Conservation (phyloP, 2,888 invertebrate genomes). For the Eucera pruinosa region DNA sequence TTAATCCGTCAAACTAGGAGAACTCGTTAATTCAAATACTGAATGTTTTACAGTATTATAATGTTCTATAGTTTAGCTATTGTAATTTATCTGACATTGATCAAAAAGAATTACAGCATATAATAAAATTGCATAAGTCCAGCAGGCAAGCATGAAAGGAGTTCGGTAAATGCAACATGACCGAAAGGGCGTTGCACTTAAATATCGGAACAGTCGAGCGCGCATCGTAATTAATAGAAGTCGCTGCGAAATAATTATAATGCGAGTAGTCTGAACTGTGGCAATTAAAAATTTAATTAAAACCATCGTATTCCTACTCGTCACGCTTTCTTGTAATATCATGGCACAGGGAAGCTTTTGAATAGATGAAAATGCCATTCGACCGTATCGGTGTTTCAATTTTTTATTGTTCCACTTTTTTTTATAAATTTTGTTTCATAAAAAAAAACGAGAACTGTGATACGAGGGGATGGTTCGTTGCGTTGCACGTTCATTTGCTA, state of each 20-base stretch:
- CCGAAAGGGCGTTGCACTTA: constrained; percentile 3
- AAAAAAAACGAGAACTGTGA: not conserved
- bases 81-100: not conserved
- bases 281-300: constrained; percentile 57
- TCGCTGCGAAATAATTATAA: constrained; percentile 17
- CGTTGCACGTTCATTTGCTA: not conserved
- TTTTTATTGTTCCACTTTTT: not conserved
- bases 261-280: constrained; percentile 14
- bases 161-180: not conserved
- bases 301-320: constrained; percentile 32
- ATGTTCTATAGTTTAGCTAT: too few species aligned
- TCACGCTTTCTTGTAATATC: constrained; percentile 49
- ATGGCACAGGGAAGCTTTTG: constrained; percentile 3
- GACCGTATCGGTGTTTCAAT: constrained; percentile 9
- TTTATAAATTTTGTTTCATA: not conserved
- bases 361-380: constrained; percentile 31
- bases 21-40: too few species aligned
- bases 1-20: too few species aligned
- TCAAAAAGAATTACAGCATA: not conserved
- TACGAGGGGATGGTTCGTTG: not conserved
- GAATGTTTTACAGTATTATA: too few species aligned
- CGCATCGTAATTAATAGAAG: constrained; percentile 30
- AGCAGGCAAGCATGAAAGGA: not conserved
- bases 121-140: not conserved
- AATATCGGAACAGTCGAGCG: not conserved